Evolutionary conservation across 2,797 vertebrate species (phyloP).

Genomic region (Galago senegalensis): DNA sequence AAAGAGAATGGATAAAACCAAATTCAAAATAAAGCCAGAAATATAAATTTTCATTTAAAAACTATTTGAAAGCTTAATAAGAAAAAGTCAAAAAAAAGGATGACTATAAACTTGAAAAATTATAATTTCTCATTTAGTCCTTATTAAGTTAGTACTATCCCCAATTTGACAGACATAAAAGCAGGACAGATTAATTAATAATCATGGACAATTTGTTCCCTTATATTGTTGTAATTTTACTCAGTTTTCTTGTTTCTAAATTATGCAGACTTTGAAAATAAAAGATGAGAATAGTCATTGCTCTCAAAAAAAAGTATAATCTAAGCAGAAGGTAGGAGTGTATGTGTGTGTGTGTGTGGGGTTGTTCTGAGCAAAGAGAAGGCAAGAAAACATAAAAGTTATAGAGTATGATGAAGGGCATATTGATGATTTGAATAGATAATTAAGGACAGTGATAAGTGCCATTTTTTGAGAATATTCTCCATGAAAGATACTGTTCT

Average conservation of each 20-base stretch:
- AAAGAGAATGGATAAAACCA: conserved; percentile 49
- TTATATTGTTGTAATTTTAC: not conserved
- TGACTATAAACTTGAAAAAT: not conserved
- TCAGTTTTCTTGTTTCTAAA: conserved; percentile 24
- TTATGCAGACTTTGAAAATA: not conserved
- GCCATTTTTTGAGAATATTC: not conserved
- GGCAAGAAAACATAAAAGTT: not conserved
- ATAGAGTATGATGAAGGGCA: not conserved
- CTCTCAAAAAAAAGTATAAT: not conserved
- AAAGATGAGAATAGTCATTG: not conserved
- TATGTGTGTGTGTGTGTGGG: too few relatives aligned
- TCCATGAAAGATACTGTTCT: not conserved
- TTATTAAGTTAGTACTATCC: not conserved
- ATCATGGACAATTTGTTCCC: not conserved
- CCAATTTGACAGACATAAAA: not conserved
- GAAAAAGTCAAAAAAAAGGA: conserved; percentile 3
- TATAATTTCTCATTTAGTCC: not conserved
- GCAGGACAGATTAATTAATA: not conserved
- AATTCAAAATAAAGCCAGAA: conserved; percentile 61
- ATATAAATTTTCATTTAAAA: conserved; percentile 2
- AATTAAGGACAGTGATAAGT: not conserved
- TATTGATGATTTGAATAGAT: not conserved
- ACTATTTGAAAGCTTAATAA: conserved; percentile 32
- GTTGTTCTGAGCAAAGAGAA: not conserved
- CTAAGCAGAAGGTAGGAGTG: not conserved